Conservation (phyloP, 2,113 vertebrate genomes). For the Atherinomorus stipes region DNA sequence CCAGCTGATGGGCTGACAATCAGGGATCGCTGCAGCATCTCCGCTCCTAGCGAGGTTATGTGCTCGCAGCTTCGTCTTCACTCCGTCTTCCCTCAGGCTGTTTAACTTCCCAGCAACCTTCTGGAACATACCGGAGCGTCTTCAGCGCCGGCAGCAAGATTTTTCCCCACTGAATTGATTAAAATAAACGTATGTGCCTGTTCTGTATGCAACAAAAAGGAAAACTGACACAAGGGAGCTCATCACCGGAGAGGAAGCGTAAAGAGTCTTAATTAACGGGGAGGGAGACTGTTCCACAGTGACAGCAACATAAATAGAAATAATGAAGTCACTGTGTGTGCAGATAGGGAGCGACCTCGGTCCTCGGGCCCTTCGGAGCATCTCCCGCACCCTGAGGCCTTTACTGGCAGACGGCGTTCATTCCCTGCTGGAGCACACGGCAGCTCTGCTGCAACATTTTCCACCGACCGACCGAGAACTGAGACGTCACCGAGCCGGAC, state of each 20-base stretch:
- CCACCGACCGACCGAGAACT: constrained; percentile 42
- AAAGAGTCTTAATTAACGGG: constrained; percentile 76
- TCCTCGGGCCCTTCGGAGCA: constrained; percentile 50
- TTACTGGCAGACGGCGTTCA: too few relatives aligned
- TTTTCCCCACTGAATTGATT: constrained; percentile 61
- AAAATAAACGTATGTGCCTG: constrained; percentile 68
- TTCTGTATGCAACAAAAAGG: constrained; percentile 53
- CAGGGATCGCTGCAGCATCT: constrained; percentile 14
- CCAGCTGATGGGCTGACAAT: constrained; percentile 4
- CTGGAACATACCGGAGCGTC: constrained; percentile 32
- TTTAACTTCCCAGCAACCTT: constrained; percentile 64
- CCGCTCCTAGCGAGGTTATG: constrained; percentile 33
- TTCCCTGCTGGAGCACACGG: constrained; percentile 4
- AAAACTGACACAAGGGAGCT: constrained; percentile 72
- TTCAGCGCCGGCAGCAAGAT: constrained; percentile 27
- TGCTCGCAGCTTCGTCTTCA: constrained; percentile 2
- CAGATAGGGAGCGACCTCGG: constrained; percentile 47
- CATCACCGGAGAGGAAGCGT: constrained; percentile 69
- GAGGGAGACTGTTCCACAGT: constrained; percentile 48
- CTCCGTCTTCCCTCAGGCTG: constrained; percentile 45
- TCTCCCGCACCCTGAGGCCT: too few relatives aligned
- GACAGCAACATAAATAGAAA: constrained; percentile 75
- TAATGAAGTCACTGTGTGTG: constrained; percentile 79
- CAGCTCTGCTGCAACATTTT: constrained; percentile 54
- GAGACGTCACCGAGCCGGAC: constrained; percentile 31